phyloP scores from a whole-genome alignment of 2,888 invertebrate genomes.

The Drosophila lacicola region DNA sequence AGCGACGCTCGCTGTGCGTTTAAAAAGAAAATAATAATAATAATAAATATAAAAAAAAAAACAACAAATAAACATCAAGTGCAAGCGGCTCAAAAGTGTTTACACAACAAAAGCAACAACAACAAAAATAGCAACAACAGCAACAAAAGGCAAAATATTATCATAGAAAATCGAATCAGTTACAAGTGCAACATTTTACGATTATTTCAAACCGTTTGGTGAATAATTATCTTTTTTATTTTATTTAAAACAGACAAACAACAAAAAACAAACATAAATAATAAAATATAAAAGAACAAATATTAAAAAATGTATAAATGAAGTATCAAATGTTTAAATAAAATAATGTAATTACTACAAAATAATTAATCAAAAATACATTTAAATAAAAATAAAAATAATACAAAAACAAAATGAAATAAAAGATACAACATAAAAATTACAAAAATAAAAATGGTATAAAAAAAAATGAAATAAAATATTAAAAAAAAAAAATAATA shows the following conservation, averaged over 20 bases:
- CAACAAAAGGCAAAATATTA: constrained; percentile 49
- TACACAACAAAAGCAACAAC: constrained; percentile 24
- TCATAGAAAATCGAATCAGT: constrained; percentile 18
- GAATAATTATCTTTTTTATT: not conserved
- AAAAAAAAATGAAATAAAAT: not conserved
- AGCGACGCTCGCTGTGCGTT: constrained; percentile 52
- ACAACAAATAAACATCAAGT: constrained; percentile 26
- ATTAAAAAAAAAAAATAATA: not conserved
- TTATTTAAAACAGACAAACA: not conserved
- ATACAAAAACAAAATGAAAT: not conserved
- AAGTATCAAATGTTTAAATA: too few species aligned
- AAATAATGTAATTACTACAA: not conserved
- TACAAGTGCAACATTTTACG: constrained; percentile 14
- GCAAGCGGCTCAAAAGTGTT: constrained; percentile 48
- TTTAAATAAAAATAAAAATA: not conserved
- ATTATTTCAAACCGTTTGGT: not conserved
- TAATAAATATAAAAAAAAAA: constrained; percentile 23
- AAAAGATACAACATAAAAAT: not conserved
- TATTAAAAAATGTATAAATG: too few species aligned
- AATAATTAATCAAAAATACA: not conserved
- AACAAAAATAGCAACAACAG: constrained; percentile 21
- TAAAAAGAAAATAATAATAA: constrained; percentile 40
- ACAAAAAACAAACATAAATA: too few species aligned
- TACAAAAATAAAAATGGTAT: not conserved
- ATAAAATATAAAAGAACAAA: too few species aligned